Conservation (phyloP, 2,888 invertebrate genomes). For the Hyposoter didymator region DNA sequence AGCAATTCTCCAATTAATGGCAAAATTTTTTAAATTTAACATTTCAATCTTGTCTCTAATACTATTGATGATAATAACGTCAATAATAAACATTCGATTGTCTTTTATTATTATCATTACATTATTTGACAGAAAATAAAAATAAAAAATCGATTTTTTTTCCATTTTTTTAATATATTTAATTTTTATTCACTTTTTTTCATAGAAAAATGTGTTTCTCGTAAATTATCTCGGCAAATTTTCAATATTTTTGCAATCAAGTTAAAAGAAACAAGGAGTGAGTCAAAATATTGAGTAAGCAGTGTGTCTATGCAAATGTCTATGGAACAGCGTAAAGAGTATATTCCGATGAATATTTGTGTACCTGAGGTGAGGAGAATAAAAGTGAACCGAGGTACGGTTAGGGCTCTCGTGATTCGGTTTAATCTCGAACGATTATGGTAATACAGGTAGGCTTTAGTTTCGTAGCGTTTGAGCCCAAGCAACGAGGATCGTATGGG, state of each 20-base stretch:
- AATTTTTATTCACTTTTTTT: too few species aligned
- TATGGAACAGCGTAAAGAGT: not conserved
- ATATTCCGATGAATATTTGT: not conserved
- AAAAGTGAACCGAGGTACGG: conserved; percentile 42
- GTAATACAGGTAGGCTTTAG: conserved; percentile 51
- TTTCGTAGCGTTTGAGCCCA: not conserved
- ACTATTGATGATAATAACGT: too few species aligned
- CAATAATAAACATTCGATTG: too few species aligned
- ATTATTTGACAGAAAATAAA: too few species aligned
- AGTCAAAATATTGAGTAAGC: not conserved
- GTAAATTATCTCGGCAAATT: not conserved
- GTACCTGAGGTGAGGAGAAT: conserved; percentile 15
- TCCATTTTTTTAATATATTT: too few species aligned
- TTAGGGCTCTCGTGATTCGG: conserved; percentile 41
- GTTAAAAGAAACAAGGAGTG: not conserved
- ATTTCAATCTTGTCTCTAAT: too few species aligned
- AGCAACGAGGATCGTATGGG: too few species aligned
- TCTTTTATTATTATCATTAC: too few species aligned
- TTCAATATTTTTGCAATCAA: not conserved
- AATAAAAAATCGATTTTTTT: too few species aligned
- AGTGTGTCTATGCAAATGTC: not conserved
- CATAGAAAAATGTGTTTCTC: not conserved
- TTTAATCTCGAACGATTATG: conserved; percentile 54
- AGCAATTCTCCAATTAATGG: not conserved
- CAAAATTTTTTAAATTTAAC: too few species aligned